Percentiles rank a stretch among this genome's conserved stretches.
phyloP scores from a whole-genome alignment of 2,113 vertebrate species.

The Macquaria australasica region DNA sequence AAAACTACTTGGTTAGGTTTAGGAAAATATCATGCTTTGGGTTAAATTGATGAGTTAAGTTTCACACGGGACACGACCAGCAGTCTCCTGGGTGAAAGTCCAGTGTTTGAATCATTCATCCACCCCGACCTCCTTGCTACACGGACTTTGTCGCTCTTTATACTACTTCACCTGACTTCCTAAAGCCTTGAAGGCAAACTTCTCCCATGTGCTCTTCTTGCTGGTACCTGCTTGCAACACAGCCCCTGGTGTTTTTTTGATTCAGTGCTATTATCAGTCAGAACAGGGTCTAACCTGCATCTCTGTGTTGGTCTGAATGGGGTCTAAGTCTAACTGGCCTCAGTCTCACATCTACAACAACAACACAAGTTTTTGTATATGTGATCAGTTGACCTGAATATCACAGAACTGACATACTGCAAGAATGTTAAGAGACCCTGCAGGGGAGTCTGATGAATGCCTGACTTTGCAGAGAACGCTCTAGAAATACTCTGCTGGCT shows the following conservation, averaged over 20 bases:
- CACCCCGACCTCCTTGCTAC: too few relatives aligned
- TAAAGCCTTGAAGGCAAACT: too few relatives aligned
- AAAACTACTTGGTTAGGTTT: too few relatives aligned
- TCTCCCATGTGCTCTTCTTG: too few relatives aligned
- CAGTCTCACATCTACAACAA: background rate
- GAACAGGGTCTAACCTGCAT: background rate
- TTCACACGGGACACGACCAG: too few relatives aligned
- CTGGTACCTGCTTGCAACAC: constrained; percentile 25
- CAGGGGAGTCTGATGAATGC: constrained; percentile 19
- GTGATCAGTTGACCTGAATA: constrained; percentile 13
- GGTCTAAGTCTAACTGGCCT: background rate
- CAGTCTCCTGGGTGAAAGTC: too few relatives aligned
- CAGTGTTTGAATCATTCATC: too few relatives aligned
- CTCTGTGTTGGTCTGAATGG: constrained; percentile 1
- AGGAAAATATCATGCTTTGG: too few relatives aligned
- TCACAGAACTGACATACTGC: constrained; percentile 2
- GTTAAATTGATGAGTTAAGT: too few relatives aligned
- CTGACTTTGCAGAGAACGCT: constrained; percentile 33
- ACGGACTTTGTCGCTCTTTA: too few relatives aligned
- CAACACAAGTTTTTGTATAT: background rate
- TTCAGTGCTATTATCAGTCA: background rate
- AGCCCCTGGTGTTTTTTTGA: background rate
- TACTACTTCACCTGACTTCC: too few relatives aligned
- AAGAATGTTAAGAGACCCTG: constrained; percentile 4
- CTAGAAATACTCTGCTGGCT: constrained; percentile 48